A percentile compares a stretch with the other conserved stretches of the same genome.
phyloP scores from a whole-genome alignment of 2,888 invertebrate genomes.

The Epinotia demarniana region DNA sequence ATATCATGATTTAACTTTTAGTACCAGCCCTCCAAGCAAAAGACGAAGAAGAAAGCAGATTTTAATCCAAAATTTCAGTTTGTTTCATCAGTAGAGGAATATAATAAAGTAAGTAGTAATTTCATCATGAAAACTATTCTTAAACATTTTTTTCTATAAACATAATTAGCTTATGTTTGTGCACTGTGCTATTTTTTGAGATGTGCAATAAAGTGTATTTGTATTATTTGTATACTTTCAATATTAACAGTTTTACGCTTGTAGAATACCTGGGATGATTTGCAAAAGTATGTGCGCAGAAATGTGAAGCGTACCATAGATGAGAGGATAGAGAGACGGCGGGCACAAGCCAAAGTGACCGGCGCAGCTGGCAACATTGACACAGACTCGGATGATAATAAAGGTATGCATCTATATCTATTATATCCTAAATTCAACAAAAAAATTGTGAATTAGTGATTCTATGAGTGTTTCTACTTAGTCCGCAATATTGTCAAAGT shows the following conservation, averaged over 20 bases:
- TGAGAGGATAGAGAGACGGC: conserved; percentile 89
- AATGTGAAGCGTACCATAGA: conserved; percentile 92
- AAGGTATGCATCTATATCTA: conserved; percentile 66
- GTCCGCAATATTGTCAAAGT: too few species aligned
- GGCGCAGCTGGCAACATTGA: conserved; percentile 77
- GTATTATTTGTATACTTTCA: too few species aligned
- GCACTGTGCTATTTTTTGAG: too few species aligned
- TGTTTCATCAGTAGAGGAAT: conserved; percentile 90
- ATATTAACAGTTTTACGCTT: conserved; percentile 34
- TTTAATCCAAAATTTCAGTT: conserved; percentile 94
- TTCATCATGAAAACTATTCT: neutral
- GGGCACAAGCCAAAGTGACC: conserved; percentile 76
- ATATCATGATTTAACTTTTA: conserved; percentile 65
- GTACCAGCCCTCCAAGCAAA: conserved; percentile 93
- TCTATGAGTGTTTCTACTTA: too few species aligned
- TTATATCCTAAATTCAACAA: neutral
- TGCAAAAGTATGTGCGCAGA: conserved; percentile 91
- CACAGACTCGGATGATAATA: conserved; percentile 79
- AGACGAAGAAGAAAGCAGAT: conserved; percentile 88
- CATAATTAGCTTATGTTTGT: too few species aligned
- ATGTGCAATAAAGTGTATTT: too few species aligned
- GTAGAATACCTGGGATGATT: conserved; percentile 91
- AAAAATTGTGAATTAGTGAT: too few species aligned
- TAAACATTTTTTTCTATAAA: neutral
- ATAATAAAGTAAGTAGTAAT: conserved; percentile 84